These are phyloP conservation scores for Drosophila lini DNA, from an alignment of 1,140 invertebrate species.

Conservation along the genomic window DNA sequence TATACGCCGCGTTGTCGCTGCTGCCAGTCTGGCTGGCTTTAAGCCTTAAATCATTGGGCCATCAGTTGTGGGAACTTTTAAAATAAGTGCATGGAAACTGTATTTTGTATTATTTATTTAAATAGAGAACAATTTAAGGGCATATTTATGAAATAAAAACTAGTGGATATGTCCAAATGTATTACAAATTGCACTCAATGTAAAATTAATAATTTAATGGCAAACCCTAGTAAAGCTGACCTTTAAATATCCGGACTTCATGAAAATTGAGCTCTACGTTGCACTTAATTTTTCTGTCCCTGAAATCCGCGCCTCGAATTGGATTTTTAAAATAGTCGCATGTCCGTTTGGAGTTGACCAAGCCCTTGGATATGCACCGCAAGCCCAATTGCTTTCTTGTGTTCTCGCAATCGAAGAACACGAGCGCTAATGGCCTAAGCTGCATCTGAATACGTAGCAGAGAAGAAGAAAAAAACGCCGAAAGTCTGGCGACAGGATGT, in stretches of 20 bases:
- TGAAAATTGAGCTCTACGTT: background rate
- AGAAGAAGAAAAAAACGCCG: conserved; percentile 1
- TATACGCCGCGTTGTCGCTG: conserved; percentile 42
- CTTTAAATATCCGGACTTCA: background rate
- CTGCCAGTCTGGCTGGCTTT: conserved; percentile 5
- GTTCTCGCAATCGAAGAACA: conserved; percentile 42
- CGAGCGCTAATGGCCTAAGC: conserved; percentile 45
- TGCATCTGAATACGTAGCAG: conserved; percentile 30
- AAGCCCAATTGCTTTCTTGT: conserved; percentile 48
- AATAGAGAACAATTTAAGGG: background rate
- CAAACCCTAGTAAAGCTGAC: background rate
- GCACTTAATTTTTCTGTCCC: background rate
- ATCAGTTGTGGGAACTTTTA: conserved; percentile 4
- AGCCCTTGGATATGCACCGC: conserved; percentile 22
- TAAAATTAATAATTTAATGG: background rate
- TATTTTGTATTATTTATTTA: background rate
- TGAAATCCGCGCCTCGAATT: conserved; percentile 3
- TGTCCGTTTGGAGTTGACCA: conserved; percentile 18
- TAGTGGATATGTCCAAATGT: background rate
- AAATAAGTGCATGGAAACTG: too few relatives aligned
- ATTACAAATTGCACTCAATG: background rate
- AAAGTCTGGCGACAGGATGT: conserved; percentile 46
- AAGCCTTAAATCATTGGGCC: conserved; percentile 11
- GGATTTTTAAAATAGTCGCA: conserved; percentile 1
- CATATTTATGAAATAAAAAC: background rate